phyloP scores from a whole-genome alignment of 2,797 vertebrate species.

The Mastacembelus armatus region DNA sequence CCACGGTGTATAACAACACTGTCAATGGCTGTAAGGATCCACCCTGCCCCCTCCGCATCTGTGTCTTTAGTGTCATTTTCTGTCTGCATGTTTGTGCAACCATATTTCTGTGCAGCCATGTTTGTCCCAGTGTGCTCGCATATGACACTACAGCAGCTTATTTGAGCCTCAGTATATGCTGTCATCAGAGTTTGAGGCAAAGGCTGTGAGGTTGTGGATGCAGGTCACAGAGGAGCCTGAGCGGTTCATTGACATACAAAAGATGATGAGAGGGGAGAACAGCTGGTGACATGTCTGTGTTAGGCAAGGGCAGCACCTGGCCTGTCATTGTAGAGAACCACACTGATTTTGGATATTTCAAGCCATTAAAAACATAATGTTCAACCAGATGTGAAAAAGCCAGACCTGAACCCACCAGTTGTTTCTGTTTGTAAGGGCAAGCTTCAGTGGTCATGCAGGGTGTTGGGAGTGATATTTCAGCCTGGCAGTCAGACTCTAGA shows the following conservation, averaged over 20 bases:
- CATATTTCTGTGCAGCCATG: neutral
- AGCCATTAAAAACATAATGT: slow-evolving; percentile 17
- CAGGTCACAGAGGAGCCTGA: slow-evolving; percentile 53
- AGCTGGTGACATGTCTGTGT: slow-evolving; percentile 41
- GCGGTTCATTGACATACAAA: slow-evolving; percentile 59
- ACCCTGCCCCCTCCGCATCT: slow-evolving; percentile 75
- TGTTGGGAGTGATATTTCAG: slow-evolving; percentile 14
- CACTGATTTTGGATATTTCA: slow-evolving; percentile 21
- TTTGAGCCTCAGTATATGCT: slow-evolving; percentile 34
- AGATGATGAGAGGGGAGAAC: slow-evolving; percentile 28
- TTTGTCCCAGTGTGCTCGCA: neutral
- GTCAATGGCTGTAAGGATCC: slow-evolving; percentile 94
- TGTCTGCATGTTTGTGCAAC: slow-evolving; percentile 18
- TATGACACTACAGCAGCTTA: slow-evolving; percentile 7
- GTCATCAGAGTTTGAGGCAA: slow-evolving; percentile 15
- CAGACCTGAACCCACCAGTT: neutral
- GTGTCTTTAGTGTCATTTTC: slow-evolving; percentile 28
- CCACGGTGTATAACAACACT: slow-evolving; percentile 87
- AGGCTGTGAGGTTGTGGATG: slow-evolving; percentile 17
- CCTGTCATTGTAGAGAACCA: slow-evolving; percentile 7
- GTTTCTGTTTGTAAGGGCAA: slow-evolving; percentile 21
- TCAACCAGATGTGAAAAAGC: slow-evolving; percentile 42
- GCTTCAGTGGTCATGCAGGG: neutral
- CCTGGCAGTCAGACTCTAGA: no score
- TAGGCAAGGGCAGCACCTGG: slow-evolving; percentile 25